These are phyloP conservation scores for Rhinophrynus dorsalis DNA, from an alignment of 2,797 vertebrate species.

Conservation along the genomic window DNA sequence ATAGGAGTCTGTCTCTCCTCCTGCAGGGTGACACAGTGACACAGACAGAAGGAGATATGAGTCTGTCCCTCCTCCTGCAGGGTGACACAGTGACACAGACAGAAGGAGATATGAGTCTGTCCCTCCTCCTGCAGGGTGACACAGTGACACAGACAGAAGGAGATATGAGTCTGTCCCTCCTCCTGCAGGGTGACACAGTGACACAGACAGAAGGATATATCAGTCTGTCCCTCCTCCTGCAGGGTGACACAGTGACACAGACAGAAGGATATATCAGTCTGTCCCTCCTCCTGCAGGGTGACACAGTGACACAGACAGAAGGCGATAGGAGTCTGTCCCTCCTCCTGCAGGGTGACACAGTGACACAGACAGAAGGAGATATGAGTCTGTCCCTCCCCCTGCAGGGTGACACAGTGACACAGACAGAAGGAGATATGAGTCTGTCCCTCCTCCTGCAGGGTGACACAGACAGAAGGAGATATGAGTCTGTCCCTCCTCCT, in stretches of 20 bases:
- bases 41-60: background rate
- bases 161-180: background rate
- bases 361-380: background rate
- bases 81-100: too few species aligned
- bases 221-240: too few species aligned
- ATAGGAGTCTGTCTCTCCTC: background rate
- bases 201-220: too few species aligned
- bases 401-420: background rate
- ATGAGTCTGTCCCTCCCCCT: background rate
- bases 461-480: background rate
- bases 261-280: too few species aligned
- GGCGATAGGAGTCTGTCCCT: background rate
- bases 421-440: background rate
- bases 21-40: background rate
- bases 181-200: background rate
- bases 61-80: background rate
- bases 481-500: background rate
- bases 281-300: constrained; percentile 49
- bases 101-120: background rate
- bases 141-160: background rate
- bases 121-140: too few species aligned
- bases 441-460: background rate
- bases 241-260: too few species aligned
- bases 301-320: constrained; percentile 28
- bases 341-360: background rate